phyloP scores from a whole-genome alignment of 1,140 invertebrate genomes.

The Aphelinus certus region DNA sequence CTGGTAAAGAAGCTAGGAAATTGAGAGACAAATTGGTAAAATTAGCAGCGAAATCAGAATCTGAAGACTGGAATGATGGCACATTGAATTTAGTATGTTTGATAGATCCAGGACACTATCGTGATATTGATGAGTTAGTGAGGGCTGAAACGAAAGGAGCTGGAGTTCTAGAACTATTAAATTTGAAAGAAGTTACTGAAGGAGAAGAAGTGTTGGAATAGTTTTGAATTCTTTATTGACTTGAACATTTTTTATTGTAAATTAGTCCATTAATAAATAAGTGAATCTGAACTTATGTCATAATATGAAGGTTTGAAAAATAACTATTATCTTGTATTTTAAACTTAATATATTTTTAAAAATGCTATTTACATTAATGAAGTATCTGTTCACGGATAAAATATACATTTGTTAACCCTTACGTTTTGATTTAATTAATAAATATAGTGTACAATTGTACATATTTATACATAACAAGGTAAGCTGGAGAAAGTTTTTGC shows the following conservation, averaged over 20 bases:
- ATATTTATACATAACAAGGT: slow-evolving; percentile 42
- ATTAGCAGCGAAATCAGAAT: slow-evolving; percentile 79
- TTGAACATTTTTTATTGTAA: neutral
- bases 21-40: slow-evolving; percentile 81
- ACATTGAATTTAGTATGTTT: slow-evolving; percentile 83
- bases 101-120: slow-evolving; percentile 93
- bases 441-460: slow-evolving; percentile 38
- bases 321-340: slow-evolving; percentile 8
- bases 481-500: slow-evolving; percentile 14
- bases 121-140: slow-evolving; percentile 87
- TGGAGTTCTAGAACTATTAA: slow-evolving; percentile 87
- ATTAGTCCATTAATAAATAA: slow-evolving; percentile 9
- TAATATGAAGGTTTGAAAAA: neutral
- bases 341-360: slow-evolving; percentile 34
- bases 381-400: slow-evolving; percentile 40
- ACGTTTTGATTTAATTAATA: slow-evolving; percentile 36
- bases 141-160: slow-evolving; percentile 86
- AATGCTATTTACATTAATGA: slow-evolving; percentile 38
- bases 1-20: slow-evolving; percentile 82
- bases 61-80: slow-evolving; percentile 82
- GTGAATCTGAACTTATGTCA: slow-evolving; percentile 9
- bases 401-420: slow-evolving; percentile 31
- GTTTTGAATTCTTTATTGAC: slow-evolving; percentile 1
- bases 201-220: slow-evolving; percentile 81
- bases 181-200: slow-evolving; percentile 91